Conservation (phyloP, 2,113 vertebrate genomes). For the Grammomys surdaster region DNA sequence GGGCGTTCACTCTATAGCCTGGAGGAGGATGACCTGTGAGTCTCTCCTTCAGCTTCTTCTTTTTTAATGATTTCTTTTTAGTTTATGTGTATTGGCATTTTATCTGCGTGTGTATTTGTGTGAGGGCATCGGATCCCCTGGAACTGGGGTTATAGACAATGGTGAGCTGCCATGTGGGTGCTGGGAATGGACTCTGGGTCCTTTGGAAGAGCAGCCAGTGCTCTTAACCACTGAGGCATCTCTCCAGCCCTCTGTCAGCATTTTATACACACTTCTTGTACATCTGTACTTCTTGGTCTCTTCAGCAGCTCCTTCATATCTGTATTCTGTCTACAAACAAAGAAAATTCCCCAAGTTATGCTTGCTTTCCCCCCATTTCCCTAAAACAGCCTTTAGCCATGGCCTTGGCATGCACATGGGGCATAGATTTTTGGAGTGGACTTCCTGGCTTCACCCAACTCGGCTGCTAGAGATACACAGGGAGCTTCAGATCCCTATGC, state of each 20-base stretch:
- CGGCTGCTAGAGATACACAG: background rate
- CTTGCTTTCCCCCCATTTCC: background rate
- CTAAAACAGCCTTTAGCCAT: background rate
- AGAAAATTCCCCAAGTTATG: background rate
- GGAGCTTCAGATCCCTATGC: background rate
- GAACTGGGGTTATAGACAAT: background rate
- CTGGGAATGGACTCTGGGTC: background rate
- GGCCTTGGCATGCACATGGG: background rate
- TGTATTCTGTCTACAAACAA: background rate
- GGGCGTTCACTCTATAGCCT: background rate
- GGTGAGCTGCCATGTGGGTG: background rate
- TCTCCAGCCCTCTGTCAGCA: background rate
- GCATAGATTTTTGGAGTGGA: background rate
- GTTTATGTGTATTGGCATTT: background rate
- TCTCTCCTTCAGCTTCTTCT: background rate
- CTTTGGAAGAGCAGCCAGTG: background rate
- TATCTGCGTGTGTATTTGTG: background rate
- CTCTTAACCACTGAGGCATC: background rate
- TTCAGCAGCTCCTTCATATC: background rate
- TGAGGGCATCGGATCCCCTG: background rate
- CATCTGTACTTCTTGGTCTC: background rate
- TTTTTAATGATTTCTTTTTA: background rate
- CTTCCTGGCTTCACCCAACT: background rate
- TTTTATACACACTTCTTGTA: background rate
- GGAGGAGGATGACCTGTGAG: no score